Evolutionary conservation across 2,888 invertebrate species (phyloP).

Genomic region (Tridacna gigas): DNA sequence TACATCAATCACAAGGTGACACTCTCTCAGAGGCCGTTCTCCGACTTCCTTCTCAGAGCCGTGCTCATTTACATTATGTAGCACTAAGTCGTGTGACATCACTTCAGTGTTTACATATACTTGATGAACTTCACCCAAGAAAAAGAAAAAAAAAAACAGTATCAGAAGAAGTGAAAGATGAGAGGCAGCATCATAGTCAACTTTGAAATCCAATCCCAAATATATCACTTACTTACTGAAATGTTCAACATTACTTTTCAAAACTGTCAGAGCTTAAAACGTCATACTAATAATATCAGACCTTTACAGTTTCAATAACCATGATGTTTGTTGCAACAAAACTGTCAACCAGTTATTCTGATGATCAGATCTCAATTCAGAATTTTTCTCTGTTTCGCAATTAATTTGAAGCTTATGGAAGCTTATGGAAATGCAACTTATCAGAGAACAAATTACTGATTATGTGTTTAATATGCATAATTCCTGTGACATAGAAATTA

Average conservation of each 20-base stretch:
- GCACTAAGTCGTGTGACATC: background rate
- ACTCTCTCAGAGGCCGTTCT: background rate
- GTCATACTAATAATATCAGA: background rate
- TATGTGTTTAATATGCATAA: background rate
- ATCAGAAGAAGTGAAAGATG: no score
- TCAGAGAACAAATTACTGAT: background rate
- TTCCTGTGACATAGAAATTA: background rate
- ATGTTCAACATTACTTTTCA: conserved; percentile 7
- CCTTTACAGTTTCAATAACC: background rate
- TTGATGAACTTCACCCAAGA: no score
- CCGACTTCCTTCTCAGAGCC: background rate
- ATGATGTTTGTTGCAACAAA: conserved; percentile 15
- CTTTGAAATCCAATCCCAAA: no score
- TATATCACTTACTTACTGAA: background rate
- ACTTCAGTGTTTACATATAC: no score
- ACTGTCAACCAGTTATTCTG: background rate
- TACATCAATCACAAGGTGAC: conserved; percentile 2
- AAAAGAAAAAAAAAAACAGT: no score
- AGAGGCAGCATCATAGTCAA: no score
- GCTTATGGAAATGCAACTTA: conserved; percentile 5
- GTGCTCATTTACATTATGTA: conserved; percentile 1
- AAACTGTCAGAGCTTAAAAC: conserved; percentile 1
- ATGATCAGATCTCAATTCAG: background rate
- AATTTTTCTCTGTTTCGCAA: conserved; percentile 1
- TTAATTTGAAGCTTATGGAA: conserved; percentile 9